Conservation (phyloP, 2,113 vertebrate species). For the Porphyrio hochstetteri region DNA sequence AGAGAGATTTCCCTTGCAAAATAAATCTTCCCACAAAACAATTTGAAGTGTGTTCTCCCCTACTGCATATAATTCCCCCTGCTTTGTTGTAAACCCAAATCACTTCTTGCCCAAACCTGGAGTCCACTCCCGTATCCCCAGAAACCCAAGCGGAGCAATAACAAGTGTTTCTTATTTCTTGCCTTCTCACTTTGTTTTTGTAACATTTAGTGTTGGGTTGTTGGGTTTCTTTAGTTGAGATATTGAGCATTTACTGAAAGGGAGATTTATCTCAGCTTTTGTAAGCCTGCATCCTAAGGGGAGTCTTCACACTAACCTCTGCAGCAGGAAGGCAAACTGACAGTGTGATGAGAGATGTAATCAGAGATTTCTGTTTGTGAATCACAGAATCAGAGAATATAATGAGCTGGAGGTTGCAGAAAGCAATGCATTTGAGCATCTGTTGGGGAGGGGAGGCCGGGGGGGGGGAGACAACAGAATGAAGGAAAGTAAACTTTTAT, state of each 20-base stretch:
- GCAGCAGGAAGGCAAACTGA: neutral
- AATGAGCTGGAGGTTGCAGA: neutral
- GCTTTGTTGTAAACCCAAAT: neutral
- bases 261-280: neutral
- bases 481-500: neutral
- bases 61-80: neutral
- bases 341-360: neutral
- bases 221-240: neutral
- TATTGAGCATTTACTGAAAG: neutral
- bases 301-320: neutral
- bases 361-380: neutral
- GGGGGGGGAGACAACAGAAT: neutral
- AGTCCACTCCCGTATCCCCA: neutral
- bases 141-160: neutral
- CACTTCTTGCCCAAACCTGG: neutral
- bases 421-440: neutral
- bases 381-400: too few species aligned
- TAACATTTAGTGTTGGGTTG: neutral
- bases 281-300: neutral
- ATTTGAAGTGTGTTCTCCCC: neutral
- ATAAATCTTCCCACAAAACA: rapidly evolving
- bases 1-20: neutral
- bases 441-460: neutral
- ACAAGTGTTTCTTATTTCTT: neutral
- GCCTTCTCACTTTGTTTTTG: neutral